These are phyloP conservation scores for Glaucopsyche alexis DNA, from an alignment of 2,888 invertebrate species.

Conservation along the genomic window DNA sequence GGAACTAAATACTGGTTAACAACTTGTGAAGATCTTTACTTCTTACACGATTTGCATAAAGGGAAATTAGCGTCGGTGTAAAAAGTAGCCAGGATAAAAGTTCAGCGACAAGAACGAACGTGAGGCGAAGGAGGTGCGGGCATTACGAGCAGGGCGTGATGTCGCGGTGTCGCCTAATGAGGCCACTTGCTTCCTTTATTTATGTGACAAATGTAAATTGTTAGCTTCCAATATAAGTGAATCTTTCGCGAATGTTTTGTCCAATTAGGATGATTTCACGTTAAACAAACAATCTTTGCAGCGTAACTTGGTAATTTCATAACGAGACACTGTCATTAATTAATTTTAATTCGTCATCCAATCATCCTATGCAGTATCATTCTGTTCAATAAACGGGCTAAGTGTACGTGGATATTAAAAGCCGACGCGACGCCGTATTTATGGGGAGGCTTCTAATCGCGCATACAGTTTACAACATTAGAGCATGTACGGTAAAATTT, in stretches of 20 bases:
- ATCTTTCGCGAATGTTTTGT: constrained; percentile 68
- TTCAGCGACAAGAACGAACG: constrained; percentile 61
- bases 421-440: constrained; percentile 49
- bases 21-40: not conserved
- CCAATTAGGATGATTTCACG: constrained; percentile 46
- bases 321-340: no score
- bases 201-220: constrained; percentile 74
- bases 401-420: constrained; percentile 51
- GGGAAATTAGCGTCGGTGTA: constrained; percentile 17
- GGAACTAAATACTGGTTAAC: no score
- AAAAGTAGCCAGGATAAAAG: constrained; percentile 52
- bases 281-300: not conserved
- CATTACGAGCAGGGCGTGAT: constrained; percentile 43
- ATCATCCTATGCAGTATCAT: constrained; percentile 22
- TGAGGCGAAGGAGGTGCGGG: constrained; percentile 55
- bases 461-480: constrained; percentile 75
- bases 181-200: constrained; percentile 70
- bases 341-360: not conserved
- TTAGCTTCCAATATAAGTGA: constrained; percentile 49
- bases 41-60: not conserved
- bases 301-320: not conserved
- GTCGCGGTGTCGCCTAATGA: constrained; percentile 63
- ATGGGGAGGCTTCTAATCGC: constrained; percentile 60
- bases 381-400: constrained; percentile 39
- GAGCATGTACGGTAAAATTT: constrained; percentile 76